Base-by-base conservation (phyloP, 2,888 invertebrate genomes). In the Eilema depressum region DNA sequence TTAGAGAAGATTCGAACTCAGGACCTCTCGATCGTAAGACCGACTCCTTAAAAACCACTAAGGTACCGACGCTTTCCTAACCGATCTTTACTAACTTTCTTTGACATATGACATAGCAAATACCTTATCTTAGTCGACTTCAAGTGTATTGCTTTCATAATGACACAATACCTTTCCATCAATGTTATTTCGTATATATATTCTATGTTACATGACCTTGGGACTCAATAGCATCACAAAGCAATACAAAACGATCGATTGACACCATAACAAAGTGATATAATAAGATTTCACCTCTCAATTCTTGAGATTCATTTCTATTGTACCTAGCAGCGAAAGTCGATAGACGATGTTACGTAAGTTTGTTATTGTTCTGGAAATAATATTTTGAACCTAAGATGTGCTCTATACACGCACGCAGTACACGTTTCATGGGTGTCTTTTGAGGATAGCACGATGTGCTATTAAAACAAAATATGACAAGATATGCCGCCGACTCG, bases 241-340 rank as follows among this genome's bases (percentile, higher is more conserved):
- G 53, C 63, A 63, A 63, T 25, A 63, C 63, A 63, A 65, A 10
- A 20, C 56, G 17, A 4, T 10, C 56, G 30, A 66, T 64, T 53
- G 56, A 25, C 23, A 33, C 23, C 30, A 66, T 67, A 14, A 4
- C 3, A 37, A 25, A 23, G 20, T 25, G 4, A 59, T 68, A 26
- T 63, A 57, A 64, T 57, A 59, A 64, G 57, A 60, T 69, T 69
- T 69, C 69, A 12, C 64, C 23, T 69, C 47, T 60, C 47, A 30
- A 64, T 47, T 41, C 63, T 57, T n/a, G 26, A 63, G n/a, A 64
- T n/a, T 69, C 20, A 30, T 41, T 14, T 47, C 30, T 59, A 64
- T 69, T 57, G 63, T 68, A n/a, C n/a, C n/a, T n/a, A 14, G 20
- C 11, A 23, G 64, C 37, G 69, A 69, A 69, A 69, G 64, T 64